Evolutionary conservation across 2,797 vertebrate genomes (phyloP), one percentile per base, ranked within the genome.

Genomic region (Triplophysa yarkandensis): DNA sequence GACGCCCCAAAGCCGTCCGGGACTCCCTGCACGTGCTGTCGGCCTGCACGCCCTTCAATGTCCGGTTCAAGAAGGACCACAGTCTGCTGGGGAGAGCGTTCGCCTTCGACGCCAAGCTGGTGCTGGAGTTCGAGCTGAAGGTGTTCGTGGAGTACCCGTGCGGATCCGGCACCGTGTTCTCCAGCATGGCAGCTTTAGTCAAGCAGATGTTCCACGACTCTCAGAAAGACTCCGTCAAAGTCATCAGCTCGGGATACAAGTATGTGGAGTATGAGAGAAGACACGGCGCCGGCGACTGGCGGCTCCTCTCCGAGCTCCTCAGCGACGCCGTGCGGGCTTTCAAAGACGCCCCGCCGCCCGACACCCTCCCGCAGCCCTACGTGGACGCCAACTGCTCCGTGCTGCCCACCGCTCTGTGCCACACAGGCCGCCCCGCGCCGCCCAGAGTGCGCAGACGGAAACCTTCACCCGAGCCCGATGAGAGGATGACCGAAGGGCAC

Each of bases 1-100:
- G 90, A 77, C 87, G 89, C 3, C 91, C 92, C 43, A 92, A 92
- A 80, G 85, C 88, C 0, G 93, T 96, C 11, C 87, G 95, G 0
- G 95, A 96, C 7, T 91, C 93, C 4, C 90, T 96, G 0, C 71
- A 92, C 4, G 85, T 91, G 0, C 90, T 96, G 9, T 92, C 92
- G 4, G 88, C 86, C 82, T 95, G 93, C 0, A 88, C 93, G 4
- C 95, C 95, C 1, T 96, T 96, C 65, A 93, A 93, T 0, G 93
- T 96, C 14, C 94, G 95, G 74, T 95, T 95, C 87, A 94, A 95
- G 83, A 96, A 95, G 86, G 95, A 97, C 84, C 95, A 94, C 9
- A 86, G 89, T 2, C 82, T 95, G 71, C 83, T 93, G 68, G 95
- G 94, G 0, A 88, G 95, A 0, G 89, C 95, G n/a, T 90, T 93